Evolutionary conservation across 1,140 invertebrate genomes (phyloP), one percentile per base, ranked within the genome.

Genomic region (Brachionus rubens): DNA sequence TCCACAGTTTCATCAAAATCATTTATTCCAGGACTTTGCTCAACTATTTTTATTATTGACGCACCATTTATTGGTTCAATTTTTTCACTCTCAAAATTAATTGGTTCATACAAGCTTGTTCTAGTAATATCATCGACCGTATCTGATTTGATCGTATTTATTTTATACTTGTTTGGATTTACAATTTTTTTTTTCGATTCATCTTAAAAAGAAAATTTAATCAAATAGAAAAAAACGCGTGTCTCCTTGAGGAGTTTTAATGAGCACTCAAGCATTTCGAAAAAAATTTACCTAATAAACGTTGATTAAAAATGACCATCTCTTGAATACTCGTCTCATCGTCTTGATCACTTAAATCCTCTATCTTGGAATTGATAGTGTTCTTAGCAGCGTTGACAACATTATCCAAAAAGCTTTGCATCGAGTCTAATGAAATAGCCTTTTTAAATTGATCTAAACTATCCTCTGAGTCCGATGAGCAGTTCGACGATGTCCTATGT

Each of bases 241-340:
- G 33, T 36, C 33, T 36, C 3, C 9, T n/a, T n/a, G n/a, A n/a
- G n/a, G n/a, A n/a, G n/a, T n/a, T n/a, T n/a, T n/a, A n/a, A n/a
- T n/a, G n/a, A n/a, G n/a, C n/a, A n/a, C n/a, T n/a, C n/a, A n/a
- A n/a, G n/a, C n/a, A n/a, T n/a, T n/a, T n/a, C n/a, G n/a, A n/a
- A n/a, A n/a, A n/a, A n/a, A n/a, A n/a, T 43, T 43, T 28, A 65
- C 40, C 24, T 65, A 43, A 43, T 26, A 65, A 41, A 19, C 43
- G 41, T 65, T 65, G 46, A 26, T 72, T 72, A 19, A 72, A 36
- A 16, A 50, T n/a, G 10, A 72, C 16, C 28, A 41, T 72, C 26
- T 72, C 68, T 54, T 72, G 43, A 36, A 72, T 72, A 41, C 68
- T 72, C 0, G 46, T 72, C 68, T 72, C 68, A 36, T 72, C 68